A percentile compares a stretch with the other conserved stretches of the same genome.
Conservation (phyloP, 2,113 vertebrate species). For the Ranitomeya imitator region DNA sequence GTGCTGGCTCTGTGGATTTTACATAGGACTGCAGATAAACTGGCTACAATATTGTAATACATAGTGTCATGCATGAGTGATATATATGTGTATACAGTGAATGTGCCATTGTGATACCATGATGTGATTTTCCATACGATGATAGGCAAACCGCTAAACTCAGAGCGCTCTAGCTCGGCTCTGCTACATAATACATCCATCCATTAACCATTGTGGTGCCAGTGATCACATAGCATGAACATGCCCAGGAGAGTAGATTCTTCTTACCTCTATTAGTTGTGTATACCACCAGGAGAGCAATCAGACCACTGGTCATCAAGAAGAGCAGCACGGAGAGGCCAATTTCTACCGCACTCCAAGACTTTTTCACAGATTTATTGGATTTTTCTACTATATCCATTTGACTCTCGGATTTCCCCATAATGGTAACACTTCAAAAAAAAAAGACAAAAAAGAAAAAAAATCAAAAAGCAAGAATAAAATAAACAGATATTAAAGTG, state of each 20-base stretch:
- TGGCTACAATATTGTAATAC: too few relatives aligned
- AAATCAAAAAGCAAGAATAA: slow-evolving; percentile 32
- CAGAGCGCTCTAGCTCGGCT: not conserved
- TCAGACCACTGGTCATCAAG: slow-evolving; percentile 81
- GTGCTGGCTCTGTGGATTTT: not conserved
- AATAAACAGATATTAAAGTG: not conserved
- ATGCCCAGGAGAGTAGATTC: not conserved
- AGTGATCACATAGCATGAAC: not conserved
- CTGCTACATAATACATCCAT: not conserved
- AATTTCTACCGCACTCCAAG: slow-evolving; percentile 78
- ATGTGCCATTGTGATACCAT: not conserved
- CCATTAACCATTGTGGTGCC: not conserved
- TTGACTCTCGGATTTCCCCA: slow-evolving; percentile 90
- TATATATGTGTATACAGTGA: not conserved
- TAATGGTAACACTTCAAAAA: slow-evolving; percentile 72
- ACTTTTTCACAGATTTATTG: slow-evolving; percentile 74
- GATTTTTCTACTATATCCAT: slow-evolving; percentile 91
- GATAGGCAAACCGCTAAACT: too few relatives aligned
- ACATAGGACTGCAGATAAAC: too few relatives aligned
- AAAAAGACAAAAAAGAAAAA: slow-evolving; percentile 60
- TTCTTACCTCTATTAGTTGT: slow-evolving; percentile 79
- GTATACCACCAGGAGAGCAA: slow-evolving; percentile 84
- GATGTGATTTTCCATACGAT: not conserved
- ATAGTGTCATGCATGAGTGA: too few relatives aligned
- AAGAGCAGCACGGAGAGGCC: slow-evolving; percentile 82